Conservation (phyloP, 2,113 vertebrate genomes). For the Indicator maculatus region DNA sequence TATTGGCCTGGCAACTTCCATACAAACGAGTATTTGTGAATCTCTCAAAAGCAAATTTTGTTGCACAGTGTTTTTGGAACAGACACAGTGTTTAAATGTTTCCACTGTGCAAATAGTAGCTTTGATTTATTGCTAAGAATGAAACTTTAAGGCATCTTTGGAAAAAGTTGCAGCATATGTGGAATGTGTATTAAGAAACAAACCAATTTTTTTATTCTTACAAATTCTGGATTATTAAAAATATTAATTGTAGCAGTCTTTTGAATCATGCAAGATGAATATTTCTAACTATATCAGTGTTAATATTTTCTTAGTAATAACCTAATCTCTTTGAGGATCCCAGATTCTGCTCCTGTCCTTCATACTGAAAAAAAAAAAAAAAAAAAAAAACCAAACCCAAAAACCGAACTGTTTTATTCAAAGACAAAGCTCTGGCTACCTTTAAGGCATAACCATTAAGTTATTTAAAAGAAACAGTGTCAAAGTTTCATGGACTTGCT, state of each 20-base stretch:
- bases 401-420: neutral
- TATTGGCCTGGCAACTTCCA: neutral
- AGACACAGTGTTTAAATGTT: constrained; percentile 2
- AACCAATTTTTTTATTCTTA: fast-evolving
- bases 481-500: neutral
- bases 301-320: neutral
- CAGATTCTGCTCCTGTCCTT: neutral
- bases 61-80: neutral
- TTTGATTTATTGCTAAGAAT: constrained; percentile 8
- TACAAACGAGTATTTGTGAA: neutral
- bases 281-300: neutral
- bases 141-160: neutral
- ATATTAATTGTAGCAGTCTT: neutral
- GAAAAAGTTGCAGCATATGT: neutral
- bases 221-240: neutral
- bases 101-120: neutral
- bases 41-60: neutral
- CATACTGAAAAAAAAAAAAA: neutral
- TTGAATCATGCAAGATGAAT: neutral
- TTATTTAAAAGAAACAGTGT: neutral
- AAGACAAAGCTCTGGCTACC: constrained; percentile 2
- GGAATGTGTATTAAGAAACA: neutral
- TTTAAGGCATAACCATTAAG: neutral
- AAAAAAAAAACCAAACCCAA: too few species aligned
- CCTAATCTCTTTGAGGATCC: neutral